These are phyloP conservation scores for Brachypodius melanocephalos DNA, from an alignment of 2,113 vertebrate species.

Conservation along the genomic window DNA sequence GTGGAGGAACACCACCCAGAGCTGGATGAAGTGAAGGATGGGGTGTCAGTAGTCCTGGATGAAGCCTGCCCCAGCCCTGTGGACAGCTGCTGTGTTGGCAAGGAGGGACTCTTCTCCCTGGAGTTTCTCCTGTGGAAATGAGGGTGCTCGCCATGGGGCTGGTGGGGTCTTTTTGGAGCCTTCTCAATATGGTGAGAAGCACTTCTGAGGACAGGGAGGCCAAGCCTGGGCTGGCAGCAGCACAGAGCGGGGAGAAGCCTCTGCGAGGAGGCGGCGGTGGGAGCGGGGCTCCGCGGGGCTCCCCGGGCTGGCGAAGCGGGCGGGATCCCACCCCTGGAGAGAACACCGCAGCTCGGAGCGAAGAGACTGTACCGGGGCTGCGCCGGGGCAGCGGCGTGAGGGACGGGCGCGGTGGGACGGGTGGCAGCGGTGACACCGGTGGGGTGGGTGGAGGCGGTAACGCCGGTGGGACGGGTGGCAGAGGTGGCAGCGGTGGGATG, in stretches of 20 bases:
- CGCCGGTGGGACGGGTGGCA: no score
- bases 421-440: background rate
- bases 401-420: background rate
- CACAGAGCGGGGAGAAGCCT: background rate
- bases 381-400: rapidly evolving
- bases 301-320: background rate
- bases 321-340: rapidly evolving
- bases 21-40: background rate
- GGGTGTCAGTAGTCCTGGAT: background rate
- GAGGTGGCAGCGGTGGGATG: background rate
- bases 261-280: rapidly evolving
- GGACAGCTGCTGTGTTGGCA: background rate
- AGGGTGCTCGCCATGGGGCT: rapidly evolving
- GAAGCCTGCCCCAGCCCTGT: background rate
- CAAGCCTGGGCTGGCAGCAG: background rate
- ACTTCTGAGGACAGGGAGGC: background rate
- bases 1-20: background rate
- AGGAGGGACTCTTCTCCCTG: rapidly evolving
- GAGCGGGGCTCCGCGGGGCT: background rate
- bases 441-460: background rate
- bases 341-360: rapidly evolving
- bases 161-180: background rate
- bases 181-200: background rate
- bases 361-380: rapidly evolving
- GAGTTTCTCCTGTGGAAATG: background rate